These are phyloP conservation scores for Corapipo altera DNA, from an alignment of 2,113 vertebrate genomes.

Conservation along the genomic window DNA sequence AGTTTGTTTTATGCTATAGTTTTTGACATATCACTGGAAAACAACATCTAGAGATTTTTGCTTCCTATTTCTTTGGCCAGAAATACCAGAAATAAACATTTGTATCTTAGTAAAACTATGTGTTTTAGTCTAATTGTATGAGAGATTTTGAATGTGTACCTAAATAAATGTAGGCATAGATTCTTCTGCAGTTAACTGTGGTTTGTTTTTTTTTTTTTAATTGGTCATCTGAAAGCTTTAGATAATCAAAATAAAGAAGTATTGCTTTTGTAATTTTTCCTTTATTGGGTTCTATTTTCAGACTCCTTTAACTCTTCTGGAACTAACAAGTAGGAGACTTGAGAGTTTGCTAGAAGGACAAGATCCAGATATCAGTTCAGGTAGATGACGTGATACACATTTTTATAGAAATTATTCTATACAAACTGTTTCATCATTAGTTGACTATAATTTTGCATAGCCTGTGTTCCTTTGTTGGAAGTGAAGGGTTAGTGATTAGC, in stretches of 20 bases:
- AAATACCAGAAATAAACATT: background rate
- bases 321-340: slow-evolving; percentile 77
- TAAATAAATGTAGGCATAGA: background rate
- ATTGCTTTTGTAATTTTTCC: background rate
- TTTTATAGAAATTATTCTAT: background rate
- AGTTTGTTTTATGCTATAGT: background rate
- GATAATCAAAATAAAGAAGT: background rate
- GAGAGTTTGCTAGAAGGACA: slow-evolving; percentile 76
- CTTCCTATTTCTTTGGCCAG: background rate
- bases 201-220: background rate
- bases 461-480: background rate
- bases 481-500: background rate
- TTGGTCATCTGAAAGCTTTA: background rate
- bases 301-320: slow-evolving; percentile 78
- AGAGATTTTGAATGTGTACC: background rate
- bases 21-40: background rate
- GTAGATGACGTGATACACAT: slow-evolving; percentile 49
- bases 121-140: background rate
- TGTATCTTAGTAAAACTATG: background rate
- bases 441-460: background rate
- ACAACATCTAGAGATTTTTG: background rate
- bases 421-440: background rate
- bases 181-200: background rate
- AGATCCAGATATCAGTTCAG: slow-evolving; percentile 75
- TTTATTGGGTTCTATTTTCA: slow-evolving; percentile 35